Base-by-base conservation (phyloP, 2,888 invertebrate genomes). In the Caenorhabditis sp. region DNA sequence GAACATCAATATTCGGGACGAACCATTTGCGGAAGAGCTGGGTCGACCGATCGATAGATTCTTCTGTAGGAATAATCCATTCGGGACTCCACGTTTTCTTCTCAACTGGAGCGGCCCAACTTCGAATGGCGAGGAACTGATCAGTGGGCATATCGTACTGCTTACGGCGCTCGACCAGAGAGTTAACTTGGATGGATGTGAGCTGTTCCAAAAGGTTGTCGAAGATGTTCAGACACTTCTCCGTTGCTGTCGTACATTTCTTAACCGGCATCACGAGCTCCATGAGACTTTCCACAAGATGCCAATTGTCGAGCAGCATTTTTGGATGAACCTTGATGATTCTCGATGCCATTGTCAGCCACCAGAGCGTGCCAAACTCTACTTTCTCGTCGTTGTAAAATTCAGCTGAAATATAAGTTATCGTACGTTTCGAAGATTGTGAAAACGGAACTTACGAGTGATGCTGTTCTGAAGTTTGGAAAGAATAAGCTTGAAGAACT, bases 91-190 rank as follows among this genome's bases (percentile, higher is more conserved):
- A 93, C 28, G 94, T 94, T 70, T 94, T 93, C 22, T 95, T 92
- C 86, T 95, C 93, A 20, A 94, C 94, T 0, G 95, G 94, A 78
- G 94, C 94, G 0, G 96, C 97, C 97, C 97, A 97, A 86, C 96
- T 95, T 92, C 93, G 91, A 67, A 96, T 94, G 11, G 95, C 94
- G 55, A 96, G 93, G 93, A 95, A 95, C 74, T 95, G 94, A 76
- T 94, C 93, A 0, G 95, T 93, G 0, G 95, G 94, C 47, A 93
- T 93, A 22, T 94, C 94, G 88, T 94, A 95, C 37, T 68, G 35
- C 22, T 64, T 64, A 18, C 72, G 51, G 1, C 71, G 60, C 18
- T 62, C 61, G 5, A 40, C 65, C 6, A 71, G 50, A 0, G 70
- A 67, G n/a, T 76, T 64, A 4, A 84, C 50, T 32, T 86, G 94